Percentiles rank a stretch among this genome's conserved stretches.
Conservation (phyloP, 2,888 invertebrate genomes). For the Trichacis sp. region DNA sequence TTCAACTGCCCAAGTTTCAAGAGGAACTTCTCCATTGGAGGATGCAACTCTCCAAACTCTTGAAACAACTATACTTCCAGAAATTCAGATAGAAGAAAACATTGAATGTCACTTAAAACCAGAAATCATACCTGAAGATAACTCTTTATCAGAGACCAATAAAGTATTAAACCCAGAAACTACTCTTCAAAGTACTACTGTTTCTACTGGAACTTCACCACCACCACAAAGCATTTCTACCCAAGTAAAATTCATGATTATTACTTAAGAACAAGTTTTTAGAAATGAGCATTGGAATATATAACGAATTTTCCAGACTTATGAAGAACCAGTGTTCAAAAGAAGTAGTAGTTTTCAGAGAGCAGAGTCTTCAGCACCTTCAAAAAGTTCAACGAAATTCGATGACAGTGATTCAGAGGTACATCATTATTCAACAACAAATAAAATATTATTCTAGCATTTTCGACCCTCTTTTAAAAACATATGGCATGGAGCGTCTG, state of each 20-base stretch:
- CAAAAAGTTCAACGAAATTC: conserved; percentile 56
- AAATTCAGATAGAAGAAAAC: neutral
- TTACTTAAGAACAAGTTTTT: no score
- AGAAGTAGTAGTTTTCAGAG: conserved; percentile 47
- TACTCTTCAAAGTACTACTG: conserved; percentile 49
- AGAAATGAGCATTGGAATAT: no score
- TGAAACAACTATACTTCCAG: neutral
- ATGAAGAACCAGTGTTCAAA: conserved; percentile 66
- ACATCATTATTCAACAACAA: conserved; percentile 24
- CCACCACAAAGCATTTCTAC: conserved; percentile 90
- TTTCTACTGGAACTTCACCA: conserved; percentile 85
- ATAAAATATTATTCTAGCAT: conserved; percentile 4
- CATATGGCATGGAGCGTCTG: conserved; percentile 53
- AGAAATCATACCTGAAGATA: neutral
- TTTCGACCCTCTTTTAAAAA: conserved; percentile 4
- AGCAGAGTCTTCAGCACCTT: conserved; percentile 48
- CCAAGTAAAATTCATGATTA: conserved; percentile 74
- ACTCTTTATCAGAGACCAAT: neutral
- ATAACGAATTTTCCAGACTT: conserved; percentile 73
- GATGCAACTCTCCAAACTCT: neutral
- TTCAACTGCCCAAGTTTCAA: conserved; percentile 12
- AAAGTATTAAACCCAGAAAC: conserved; percentile 2
- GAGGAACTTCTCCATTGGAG: conserved; percentile 21
- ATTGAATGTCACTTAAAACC: neutral
- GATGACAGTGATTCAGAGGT: conserved; percentile 66